Percentiles rank a stretch among this genome's conserved stretches.
Evolutionary conservation across 2,797 vertebrate species (phyloP).

Genomic region (Tapera naevia): DNA sequence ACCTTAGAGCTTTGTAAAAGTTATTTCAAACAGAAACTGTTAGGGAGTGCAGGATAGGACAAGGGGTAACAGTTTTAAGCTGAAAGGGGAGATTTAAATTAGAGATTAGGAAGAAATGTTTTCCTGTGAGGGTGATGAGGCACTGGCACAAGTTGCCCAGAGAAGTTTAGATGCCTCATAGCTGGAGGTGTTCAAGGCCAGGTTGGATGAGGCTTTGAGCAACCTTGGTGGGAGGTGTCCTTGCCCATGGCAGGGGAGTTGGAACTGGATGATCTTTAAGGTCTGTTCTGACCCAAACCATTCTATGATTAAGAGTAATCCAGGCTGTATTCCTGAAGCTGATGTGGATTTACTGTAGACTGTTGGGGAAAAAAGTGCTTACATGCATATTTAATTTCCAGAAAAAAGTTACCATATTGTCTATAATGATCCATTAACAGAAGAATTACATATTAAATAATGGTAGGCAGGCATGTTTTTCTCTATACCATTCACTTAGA

Average conservation of each 20-base stretch:
- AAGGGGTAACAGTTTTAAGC: no score
- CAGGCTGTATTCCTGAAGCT: neutral
- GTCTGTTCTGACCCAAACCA: no score
- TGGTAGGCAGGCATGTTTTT: neutral
- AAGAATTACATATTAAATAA: neutral
- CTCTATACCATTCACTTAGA: neutral
- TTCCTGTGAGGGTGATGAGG: no score
- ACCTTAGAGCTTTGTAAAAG: neutral
- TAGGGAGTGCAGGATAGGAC: neutral
- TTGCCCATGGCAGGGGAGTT: no score
- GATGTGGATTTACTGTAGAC: neutral
- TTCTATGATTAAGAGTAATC: neutral
- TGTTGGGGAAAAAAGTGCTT: neutral
- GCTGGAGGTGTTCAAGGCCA: no score
- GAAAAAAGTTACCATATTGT: neutral
- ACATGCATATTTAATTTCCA: neutral
- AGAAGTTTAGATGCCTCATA: no score
- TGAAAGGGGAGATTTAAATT: no score
- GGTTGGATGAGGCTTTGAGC: no score
- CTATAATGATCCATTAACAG: neutral
- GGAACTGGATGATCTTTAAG: no score
- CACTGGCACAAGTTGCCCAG: no score
- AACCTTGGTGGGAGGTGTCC: no score
- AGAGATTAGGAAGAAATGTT: no score
- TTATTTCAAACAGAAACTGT: neutral